Percentiles rank a stretch among this genome's conserved stretches.
phyloP scores from a whole-genome alignment of 2,113 vertebrate species.

The Willisornis vidua region DNA sequence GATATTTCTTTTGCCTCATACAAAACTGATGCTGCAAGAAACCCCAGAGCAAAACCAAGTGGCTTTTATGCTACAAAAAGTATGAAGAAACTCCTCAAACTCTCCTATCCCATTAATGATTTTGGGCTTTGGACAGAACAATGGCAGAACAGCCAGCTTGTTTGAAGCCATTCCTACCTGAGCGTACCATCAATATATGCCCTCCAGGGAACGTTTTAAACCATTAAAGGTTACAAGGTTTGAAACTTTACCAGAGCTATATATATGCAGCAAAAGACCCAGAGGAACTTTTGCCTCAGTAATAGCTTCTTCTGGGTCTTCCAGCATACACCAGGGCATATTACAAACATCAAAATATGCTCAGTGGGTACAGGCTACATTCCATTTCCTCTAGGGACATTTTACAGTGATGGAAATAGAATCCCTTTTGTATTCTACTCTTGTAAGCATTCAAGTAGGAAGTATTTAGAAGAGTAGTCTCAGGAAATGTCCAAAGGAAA shows the following conservation, averaged over 20 bases:
- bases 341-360: background rate
- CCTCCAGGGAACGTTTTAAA: slow-evolving; percentile 2
- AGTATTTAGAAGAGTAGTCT: background rate
- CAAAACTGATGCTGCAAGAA: background rate
- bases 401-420: background rate
- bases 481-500: background rate
- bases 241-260: background rate
- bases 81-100: background rate
- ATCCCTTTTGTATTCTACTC: background rate
- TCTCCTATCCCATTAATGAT: background rate
- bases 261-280: background rate
- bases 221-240: background rate
- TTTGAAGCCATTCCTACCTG: background rate
- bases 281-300: background rate
- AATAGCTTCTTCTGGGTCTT: slow-evolving; percentile 12
- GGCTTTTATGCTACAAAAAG: background rate
- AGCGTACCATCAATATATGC: background rate
- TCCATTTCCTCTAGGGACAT: background rate
- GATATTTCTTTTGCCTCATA: background rate
- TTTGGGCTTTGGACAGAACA: background rate
- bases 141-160: background rate
- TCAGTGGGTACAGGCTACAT: background rate
- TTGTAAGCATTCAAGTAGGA: background rate
- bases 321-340: background rate
- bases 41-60: background rate